These are phyloP conservation scores for Oscheius myriophilus DNA, from an alignment of 2,888 invertebrate species.

Conservation along the genomic window DNA sequence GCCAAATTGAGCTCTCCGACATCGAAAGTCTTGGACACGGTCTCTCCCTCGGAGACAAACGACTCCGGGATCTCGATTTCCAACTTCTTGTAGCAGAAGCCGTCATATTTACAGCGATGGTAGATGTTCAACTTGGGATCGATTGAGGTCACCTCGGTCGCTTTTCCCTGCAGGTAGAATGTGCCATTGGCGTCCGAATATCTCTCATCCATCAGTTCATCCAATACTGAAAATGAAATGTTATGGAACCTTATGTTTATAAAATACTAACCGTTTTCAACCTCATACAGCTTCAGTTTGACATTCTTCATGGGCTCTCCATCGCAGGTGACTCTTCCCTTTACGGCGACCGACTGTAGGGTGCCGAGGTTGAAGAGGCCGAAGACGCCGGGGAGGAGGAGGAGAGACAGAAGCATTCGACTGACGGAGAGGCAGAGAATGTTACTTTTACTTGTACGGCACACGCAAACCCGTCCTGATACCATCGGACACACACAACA, in stretches of 20 bases:
- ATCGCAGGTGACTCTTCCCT: conserved; percentile 22
- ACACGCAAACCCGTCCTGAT: too few species aligned
- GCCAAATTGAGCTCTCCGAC: conserved; percentile 58
- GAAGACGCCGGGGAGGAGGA: neutral
- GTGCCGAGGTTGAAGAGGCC: conserved; percentile 22
- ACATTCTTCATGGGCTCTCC: conserved; percentile 20
- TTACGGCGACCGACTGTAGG: conserved; percentile 26
- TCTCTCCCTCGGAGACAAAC: conserved; percentile 41
- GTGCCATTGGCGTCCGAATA: conserved; percentile 23
- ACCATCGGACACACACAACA: too few species aligned
- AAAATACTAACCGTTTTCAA: conserved; percentile 16
- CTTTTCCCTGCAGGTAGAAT: conserved; percentile 20
- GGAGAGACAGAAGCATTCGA: conserved; percentile 3
- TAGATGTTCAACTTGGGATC: conserved; percentile 48
- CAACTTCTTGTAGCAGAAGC: conserved; percentile 51
- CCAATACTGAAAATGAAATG: conserved; percentile 25
- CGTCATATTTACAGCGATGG: conserved; percentile 21
- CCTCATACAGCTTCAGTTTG: conserved; percentile 28
- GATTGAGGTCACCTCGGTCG: conserved; percentile 38
- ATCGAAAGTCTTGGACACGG: conserved; percentile 46
- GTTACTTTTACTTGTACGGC: neutral
- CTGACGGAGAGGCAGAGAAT: neutral
- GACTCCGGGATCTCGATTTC: conserved; percentile 51
- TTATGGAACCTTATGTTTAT: neutral
- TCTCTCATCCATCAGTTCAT: conserved; percentile 29